Evolutionary conservation across 2,797 vertebrate species (phyloP).

Genomic region (Anolis apletophallus): DNA sequence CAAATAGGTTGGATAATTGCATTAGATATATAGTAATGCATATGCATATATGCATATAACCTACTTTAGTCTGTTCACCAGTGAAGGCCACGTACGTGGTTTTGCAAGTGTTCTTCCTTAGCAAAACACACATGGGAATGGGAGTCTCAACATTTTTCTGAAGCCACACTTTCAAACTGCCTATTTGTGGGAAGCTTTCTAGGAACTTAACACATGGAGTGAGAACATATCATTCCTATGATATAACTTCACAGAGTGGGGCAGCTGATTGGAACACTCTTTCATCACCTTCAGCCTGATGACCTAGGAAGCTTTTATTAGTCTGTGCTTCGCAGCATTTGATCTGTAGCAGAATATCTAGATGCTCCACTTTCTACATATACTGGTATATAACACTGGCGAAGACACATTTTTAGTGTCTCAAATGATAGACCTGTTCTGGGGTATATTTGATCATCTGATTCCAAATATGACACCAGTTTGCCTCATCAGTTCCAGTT

Average conservation of each 20-base stretch:
- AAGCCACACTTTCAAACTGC: not conserved
- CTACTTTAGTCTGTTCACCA: not conserved
- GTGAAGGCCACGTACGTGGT: not conserved
- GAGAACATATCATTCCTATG: slow-evolving; percentile 17
- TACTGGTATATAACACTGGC: no score
- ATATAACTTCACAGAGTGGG: not conserved
- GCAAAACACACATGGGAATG: not conserved
- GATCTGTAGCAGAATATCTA: not conserved
- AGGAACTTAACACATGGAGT: slow-evolving; percentile 9
- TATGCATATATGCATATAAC: no score
- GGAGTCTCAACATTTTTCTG: not conserved
- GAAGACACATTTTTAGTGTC: no score
- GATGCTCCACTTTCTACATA: not conserved
- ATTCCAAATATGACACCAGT: no score
- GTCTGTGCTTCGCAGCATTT: not conserved
- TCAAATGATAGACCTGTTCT: no score
- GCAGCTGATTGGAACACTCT: slow-evolving; percentile 23
- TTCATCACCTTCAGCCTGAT: not conserved
- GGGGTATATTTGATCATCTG: no score
- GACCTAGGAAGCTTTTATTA: not conserved
- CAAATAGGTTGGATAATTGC: not conserved
- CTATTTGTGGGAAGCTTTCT: slow-evolving; percentile 2
- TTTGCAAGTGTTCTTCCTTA: not conserved
- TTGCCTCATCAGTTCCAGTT: no score
- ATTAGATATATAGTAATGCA: not conserved